A percentile compares a stretch with the other conserved stretches of the same genome.
These are phyloP conservation scores for Macrosteles quadrilineatus DNA, from an alignment of 1,140 invertebrate genomes.

Conservation along the genomic window DNA sequence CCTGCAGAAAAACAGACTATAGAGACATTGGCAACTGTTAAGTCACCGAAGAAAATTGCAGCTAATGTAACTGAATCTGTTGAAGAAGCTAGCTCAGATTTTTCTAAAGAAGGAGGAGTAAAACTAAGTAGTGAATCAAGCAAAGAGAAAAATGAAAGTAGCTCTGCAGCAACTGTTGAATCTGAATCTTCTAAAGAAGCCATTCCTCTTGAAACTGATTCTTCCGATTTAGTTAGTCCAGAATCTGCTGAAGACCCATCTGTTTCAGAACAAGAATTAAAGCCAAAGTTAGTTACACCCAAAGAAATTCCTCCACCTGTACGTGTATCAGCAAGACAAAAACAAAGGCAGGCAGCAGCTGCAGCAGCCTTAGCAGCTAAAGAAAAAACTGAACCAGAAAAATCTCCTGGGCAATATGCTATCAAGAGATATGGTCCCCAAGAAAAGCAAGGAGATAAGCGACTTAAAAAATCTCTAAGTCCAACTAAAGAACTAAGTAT, in stretches of 20 bases:
- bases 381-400: not conserved
- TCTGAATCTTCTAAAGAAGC: too few species aligned
- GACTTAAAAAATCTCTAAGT: slow-evolving; percentile 10
- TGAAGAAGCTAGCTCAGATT: too few species aligned
- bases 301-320: slow-evolving; percentile 5
- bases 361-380: slow-evolving; percentile 3
- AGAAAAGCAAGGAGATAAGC: not conserved
- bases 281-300: not conserved
- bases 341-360: slow-evolving; percentile 9
- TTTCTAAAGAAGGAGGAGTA: too few species aligned
- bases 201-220: too few species aligned
- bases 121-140: too few species aligned
- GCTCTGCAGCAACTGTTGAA: too few species aligned
- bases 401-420: not conserved
- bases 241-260: too few species aligned
- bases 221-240: too few species aligned
- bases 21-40: not conserved
- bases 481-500: slow-evolving; percentile 1
- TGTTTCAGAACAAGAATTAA: too few species aligned
- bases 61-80: too few species aligned
- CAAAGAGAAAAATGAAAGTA: too few species aligned
- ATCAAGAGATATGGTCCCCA: not conserved
- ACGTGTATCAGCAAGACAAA: slow-evolving; percentile 1
- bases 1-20: not conserved
- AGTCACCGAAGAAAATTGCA: too few species aligned